Conservation (phyloP, 2,113 vertebrate species). For the Elgaria multicarinata region DNA sequence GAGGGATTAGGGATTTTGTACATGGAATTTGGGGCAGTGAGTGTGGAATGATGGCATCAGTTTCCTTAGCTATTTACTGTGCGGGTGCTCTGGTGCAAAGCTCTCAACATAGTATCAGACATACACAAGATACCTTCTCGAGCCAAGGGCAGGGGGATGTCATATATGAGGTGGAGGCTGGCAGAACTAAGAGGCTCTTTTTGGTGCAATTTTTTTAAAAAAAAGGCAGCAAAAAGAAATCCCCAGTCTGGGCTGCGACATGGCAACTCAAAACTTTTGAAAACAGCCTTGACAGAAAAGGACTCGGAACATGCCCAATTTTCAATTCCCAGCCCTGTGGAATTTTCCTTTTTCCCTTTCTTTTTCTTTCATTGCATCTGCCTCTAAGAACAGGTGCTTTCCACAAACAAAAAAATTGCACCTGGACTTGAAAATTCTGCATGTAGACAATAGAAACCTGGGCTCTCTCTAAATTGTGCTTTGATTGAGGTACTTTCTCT, state of each 20-base stretch:
- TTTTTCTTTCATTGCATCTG: not conserved
- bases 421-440: not conserved
- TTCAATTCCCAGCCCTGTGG: not conserved
- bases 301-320: not conserved
- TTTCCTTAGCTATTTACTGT: not conserved
- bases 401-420: not conserved
- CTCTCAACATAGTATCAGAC: not conserved
- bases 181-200: not conserved
- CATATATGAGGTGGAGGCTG: not conserved
- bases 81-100: not conserved
- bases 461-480: not conserved
- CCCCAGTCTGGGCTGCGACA: not conserved
- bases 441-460: not conserved
- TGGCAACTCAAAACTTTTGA: not conserved
- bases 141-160: not conserved
- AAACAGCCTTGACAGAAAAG: not conserved
- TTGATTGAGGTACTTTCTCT: not conserved
- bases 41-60: not conserved
- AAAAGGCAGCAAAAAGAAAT: too few relatives aligned
- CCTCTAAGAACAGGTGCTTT: too few relatives aligned
- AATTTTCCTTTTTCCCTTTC: too few relatives aligned
- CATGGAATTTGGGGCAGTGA: not conserved
- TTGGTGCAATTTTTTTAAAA: not conserved
- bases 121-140: not conserved
- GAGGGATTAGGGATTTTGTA: not conserved